Base-by-base conservation (phyloP, 2,888 invertebrate genomes). In the Physocephala rufipes region DNA sequence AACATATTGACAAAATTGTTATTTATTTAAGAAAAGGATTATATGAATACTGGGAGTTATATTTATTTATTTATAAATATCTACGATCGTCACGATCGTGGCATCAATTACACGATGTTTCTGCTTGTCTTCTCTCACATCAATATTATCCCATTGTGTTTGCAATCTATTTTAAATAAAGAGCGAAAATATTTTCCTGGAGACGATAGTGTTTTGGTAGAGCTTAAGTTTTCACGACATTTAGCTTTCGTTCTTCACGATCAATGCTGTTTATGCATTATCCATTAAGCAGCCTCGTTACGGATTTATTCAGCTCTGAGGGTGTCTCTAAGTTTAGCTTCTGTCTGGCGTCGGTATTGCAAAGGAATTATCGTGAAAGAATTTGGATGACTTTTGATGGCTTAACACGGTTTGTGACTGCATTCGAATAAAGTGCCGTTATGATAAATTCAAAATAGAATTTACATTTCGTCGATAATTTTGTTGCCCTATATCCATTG, bases 381-480 rank as follows among this genome's bases (percentile, higher is more conserved):
- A 1, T 15, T 28, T n/a, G 4, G 58, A 45, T n/a, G 28, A 16
- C 28, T 15, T 2, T 7, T 15, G 28, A 5, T 26, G 28, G 12
- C 45, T n/a, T 24, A 43, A 5, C 13, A 64, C 63, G 49, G 3
- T 21, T n/a, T 13, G 61, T 30, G 1, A 51, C 15, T 1, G 76
- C 26, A 55, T 66, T 43, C 12, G 72, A 74, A 53, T 80, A 78
- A 1, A 83, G 72, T 21, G 78, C 75, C 0, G 72, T 74, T 13
- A 84, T 82, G 4, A 77, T 74, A 0, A 73, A 71, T 73, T 84
- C 85, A 16, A 85, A 83, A 55, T 79, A 82, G 83, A 84, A 85
- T 71, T 81, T 82, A 47, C 84, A 16, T 79, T 79, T n/a, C 85
- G 73, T 65, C 79, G 78, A 70, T 81, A 84, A 30, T 78, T 79